phyloP scores from a whole-genome alignment of 2,113 vertebrate species.

The Odontesthes bonariensis region DNA sequence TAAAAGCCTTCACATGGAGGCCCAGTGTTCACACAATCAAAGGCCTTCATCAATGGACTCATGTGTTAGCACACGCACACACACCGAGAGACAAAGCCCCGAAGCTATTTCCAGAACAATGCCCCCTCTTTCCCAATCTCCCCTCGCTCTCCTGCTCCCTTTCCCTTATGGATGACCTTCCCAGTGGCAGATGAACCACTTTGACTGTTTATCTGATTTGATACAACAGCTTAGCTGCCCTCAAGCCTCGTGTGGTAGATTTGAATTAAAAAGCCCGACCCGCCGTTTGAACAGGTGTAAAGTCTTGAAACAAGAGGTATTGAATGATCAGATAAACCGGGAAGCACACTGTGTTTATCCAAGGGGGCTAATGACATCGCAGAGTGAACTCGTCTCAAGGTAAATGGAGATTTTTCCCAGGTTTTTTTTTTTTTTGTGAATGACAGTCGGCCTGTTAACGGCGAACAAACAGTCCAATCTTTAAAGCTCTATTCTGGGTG shows the following conservation, averaged over 20 bases:
- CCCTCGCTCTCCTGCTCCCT: constrained; percentile 38
- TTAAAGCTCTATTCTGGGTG: no score
- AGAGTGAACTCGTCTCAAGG: constrained; percentile 39
- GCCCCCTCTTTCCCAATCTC: constrained; percentile 54
- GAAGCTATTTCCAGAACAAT: constrained; percentile 75
- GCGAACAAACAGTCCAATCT: neutral
- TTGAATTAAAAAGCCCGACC: neutral
- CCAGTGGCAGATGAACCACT: constrained; percentile 76
- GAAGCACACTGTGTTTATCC: constrained; percentile 63
- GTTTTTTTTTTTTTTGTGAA: constrained; percentile 3
- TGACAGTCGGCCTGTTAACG: constrained; percentile 11
- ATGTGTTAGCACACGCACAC: constrained; percentile 27
- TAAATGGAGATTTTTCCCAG: constrained; percentile 27
- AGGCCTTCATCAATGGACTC: constrained; percentile 45
- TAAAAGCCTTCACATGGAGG: neutral
- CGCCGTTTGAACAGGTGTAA: neutral
- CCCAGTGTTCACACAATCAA: constrained; percentile 45
- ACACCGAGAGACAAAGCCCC: constrained; percentile 67
- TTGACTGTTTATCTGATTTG: constrained; percentile 51
- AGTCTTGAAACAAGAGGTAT: constrained; percentile 21
- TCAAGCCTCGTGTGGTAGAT: neutral
- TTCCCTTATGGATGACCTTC: constrained; percentile 58
- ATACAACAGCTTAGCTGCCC: neutral
- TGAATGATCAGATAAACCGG: constrained; percentile 43
- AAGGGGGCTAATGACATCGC: constrained; percentile 32